Conservation (phyloP, 1,140 invertebrate species). For the Drosophila ironensis region DNA sequence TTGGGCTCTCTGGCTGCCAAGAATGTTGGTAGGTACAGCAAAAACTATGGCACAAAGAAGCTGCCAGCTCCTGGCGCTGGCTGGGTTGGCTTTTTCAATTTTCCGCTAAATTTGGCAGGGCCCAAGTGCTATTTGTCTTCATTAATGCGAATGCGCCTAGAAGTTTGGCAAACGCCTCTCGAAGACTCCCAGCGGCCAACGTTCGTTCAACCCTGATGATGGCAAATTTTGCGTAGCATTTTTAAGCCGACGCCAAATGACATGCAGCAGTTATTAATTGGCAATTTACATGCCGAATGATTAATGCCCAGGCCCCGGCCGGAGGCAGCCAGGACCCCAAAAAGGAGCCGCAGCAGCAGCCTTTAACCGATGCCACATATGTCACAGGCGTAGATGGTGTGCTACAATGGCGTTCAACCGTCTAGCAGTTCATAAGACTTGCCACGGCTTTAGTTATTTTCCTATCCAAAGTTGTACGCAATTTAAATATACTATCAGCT, state of each 20-base stretch:
- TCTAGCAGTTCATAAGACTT: neutral
- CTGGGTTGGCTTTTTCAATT: conserved; percentile 77
- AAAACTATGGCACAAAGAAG: conserved; percentile 43
- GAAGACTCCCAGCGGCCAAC: conserved; percentile 3
- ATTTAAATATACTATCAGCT: neutral
- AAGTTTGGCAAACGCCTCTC: conserved; percentile 52
- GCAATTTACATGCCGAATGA: conserved; percentile 81
- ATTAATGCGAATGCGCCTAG: conserved; percentile 75
- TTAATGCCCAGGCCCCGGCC: conserved; percentile 58
- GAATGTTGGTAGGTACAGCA: conserved; percentile 10
- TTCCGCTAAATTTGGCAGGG: conserved; percentile 80
- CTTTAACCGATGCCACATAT: conserved; percentile 65
- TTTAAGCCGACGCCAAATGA: conserved; percentile 72
- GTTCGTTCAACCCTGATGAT: conserved; percentile 52
- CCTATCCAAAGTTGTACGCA: too few species aligned
- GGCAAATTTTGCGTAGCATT: conserved; percentile 59
- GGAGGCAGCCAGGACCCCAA: conserved; percentile 60
- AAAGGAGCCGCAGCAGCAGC: conserved; percentile 64
- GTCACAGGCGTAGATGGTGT: conserved; percentile 31
- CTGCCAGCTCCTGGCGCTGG: conserved; percentile 38
- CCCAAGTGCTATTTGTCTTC: conserved; percentile 79
- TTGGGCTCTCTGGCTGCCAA: conserved; percentile 48
- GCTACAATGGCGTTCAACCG: neutral
- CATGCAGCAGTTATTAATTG: conserved; percentile 81
- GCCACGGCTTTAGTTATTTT: neutral